Evolutionary conservation across 2,888 invertebrate genomes (phyloP), one percentile per base, ranked within the genome.

Genomic region (Eugnorisma glareosa): DNA sequence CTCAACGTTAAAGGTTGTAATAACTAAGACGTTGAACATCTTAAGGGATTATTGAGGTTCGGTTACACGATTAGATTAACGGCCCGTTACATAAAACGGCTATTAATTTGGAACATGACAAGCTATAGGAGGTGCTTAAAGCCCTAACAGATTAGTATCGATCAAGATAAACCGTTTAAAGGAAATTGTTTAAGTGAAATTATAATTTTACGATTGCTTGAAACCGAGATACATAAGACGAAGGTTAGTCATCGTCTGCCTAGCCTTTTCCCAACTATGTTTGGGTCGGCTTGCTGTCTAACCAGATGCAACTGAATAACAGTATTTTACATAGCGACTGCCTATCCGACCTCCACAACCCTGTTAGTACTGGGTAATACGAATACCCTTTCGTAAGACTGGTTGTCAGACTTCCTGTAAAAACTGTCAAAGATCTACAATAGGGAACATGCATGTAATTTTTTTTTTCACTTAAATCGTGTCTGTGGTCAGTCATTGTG

Each of bases 11-110:
- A 69, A 54, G 63, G 37, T 70, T 71, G 69, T 48, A 66, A 71
- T 79, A 51, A 48, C 43, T 13, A 48, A 79, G n/a, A 66, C 48
- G 66, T 57, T 35, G n/a, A 74, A 75, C 74, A 71, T 71, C 63
- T 76, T 51, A 15, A 37, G 24, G 64, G 57, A 35, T 70, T 75
- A 66, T 67, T 70, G 28, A 75, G 64, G 75, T 70, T 67, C 69
- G 70, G 48, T 68, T 83, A 72, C 75, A 73, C 54, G 28, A 69
- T 69, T 37, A 11, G 66, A 45, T 77, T 74, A 73, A 45, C 43
- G 68, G 37, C 48, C 57, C 28, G n/a, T 76, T 84, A 74, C 76
- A 74, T 80, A 84, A 84, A 84, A 74, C 59, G 74, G 72, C 61
- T 54, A 67, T 81, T 76, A 84, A 76, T 72, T 70, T 63, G 28